Conservation (phyloP, 1,140 invertebrate species). For the Drosophila jambulina region DNA sequence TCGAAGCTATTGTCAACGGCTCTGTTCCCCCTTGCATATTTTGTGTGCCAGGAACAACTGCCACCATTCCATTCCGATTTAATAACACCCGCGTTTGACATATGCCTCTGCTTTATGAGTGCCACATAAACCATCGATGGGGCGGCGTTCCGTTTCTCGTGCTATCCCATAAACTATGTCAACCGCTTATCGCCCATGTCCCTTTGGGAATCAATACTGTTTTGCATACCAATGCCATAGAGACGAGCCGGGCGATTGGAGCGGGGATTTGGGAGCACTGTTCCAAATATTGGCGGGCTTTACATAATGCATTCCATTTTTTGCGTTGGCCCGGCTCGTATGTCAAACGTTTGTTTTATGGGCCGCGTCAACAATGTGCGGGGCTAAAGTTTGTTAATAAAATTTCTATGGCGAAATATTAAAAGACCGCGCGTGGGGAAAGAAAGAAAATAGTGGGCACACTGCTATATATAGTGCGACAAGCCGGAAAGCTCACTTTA, state of each 20-base stretch:
- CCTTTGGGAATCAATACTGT: slow-evolving; percentile 70
- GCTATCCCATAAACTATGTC: slow-evolving; percentile 72
- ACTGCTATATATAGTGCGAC: slow-evolving; percentile 22
- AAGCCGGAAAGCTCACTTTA: slow-evolving; percentile 55
- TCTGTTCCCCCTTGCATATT: not conserved
- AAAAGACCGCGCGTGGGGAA: slow-evolving; percentile 32
- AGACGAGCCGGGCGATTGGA: slow-evolving; percentile 41
- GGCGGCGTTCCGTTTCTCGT: slow-evolving; percentile 23
- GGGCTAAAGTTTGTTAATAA: slow-evolving; percentile 74
- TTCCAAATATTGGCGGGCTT: slow-evolving; percentile 40
- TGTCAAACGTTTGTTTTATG: slow-evolving; percentile 78
- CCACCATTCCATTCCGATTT: slow-evolving; percentile 14
- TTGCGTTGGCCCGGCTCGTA: slow-evolving; percentile 44
- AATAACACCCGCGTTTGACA: slow-evolving; percentile 44
- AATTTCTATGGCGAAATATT: slow-evolving; percentile 71
- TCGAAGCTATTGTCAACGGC: slow-evolving; percentile 10
- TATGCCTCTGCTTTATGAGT: slow-evolving; percentile 49
- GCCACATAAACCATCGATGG: slow-evolving; percentile 52
- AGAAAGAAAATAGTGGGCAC: slow-evolving; percentile 24
- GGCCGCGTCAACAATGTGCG: slow-evolving; percentile 55
- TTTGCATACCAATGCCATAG: slow-evolving; percentile 79
- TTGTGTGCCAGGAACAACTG: slow-evolving; percentile 27
- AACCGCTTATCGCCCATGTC: slow-evolving; percentile 77
- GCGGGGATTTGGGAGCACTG: slow-evolving; percentile 21
- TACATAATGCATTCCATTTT: slow-evolving; percentile 46